Evolutionary conservation across 1,140 invertebrate species (phyloP), one percentile per base, ranked within the genome.

Genomic region (Pararge aegeria): DNA sequence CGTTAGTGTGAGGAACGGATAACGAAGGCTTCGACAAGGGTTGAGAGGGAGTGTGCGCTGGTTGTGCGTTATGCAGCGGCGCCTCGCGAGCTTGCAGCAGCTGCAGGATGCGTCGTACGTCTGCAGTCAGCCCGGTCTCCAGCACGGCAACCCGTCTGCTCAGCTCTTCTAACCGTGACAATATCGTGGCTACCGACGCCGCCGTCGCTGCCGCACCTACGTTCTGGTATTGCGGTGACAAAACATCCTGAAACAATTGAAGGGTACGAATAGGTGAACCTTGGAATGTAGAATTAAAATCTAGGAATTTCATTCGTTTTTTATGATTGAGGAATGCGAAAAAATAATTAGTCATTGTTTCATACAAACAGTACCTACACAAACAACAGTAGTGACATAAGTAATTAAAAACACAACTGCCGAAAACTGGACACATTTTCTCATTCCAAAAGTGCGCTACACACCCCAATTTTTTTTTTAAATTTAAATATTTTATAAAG

Each of bases 101-200:
- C 20, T 91, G 90, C 68, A 95, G 75, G 51, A 95, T 95, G 55
- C 93, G 87, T 65, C 92, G 91, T 56, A 95, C 92, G 64, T 95
- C 94, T 1, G 91, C 90, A 0, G 92, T 92, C 66, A 95, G 91
- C 2, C 93, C 92, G 29, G 91, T 90, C 68, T 95, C 94, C 55
- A 95, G 75, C 7, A 92, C 90, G 6, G 91, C 88, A 18, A 94
- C 91, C 63, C 93, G 92, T 60, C 91, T 91, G 61, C 92, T 92
- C 16, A 95, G 79, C 60, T 93, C 92, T 60, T 95, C 94, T 73
- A 95, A 91, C 71, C 94, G 74, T 24, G 86, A 83, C 55, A 90
- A 60, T 16, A 90, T 80, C 2, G 79, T 80, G 16, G 82, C 79
- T 10, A 88, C 77, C 16, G 77, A 78, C 2, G 75, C 82, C 38